Conservation (phyloP, 2,113 vertebrate genomes). For the Pao palembangensis region DNA sequence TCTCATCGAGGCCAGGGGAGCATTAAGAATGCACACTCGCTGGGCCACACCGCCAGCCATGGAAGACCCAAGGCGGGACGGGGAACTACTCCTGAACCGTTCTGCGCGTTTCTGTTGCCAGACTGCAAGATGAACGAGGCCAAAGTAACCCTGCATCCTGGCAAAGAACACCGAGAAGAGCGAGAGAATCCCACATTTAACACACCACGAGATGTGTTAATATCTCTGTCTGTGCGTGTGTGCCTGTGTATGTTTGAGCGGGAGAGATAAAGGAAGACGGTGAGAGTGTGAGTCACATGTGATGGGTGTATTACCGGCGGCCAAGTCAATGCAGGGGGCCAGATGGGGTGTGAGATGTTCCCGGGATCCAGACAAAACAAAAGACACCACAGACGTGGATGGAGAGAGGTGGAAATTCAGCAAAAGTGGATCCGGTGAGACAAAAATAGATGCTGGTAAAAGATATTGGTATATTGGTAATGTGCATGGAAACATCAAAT, state of each 20-base stretch:
- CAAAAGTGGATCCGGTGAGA: not conserved
- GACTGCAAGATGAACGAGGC: slow-evolving; percentile 52
- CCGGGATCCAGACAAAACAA: slow-evolving; percentile 27
- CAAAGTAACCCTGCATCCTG: slow-evolving; percentile 10
- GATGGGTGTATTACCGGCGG: slow-evolving; percentile 38
- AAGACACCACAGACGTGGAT: slow-evolving; percentile 19
- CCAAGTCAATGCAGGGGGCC: slow-evolving; percentile 44
- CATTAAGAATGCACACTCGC: slow-evolving; percentile 74
- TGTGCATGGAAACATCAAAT: too few relatives aligned
- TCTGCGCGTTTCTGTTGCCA: slow-evolving; percentile 46
- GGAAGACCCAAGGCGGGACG: slow-evolving; percentile 41
- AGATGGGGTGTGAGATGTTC: slow-evolving; percentile 57
- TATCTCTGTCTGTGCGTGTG: slow-evolving; percentile 10
- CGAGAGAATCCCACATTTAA: slow-evolving; percentile 15
- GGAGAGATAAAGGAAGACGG: not conserved
- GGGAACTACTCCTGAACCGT: slow-evolving; percentile 28
- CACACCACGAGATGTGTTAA: slow-evolving; percentile 45
- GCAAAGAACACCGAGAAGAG: slow-evolving; percentile 4
- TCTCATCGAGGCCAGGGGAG: slow-evolving; percentile 61
- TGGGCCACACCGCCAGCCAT: slow-evolving; percentile 38
- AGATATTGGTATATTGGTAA: too few relatives aligned
- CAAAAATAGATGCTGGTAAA: not conserved
- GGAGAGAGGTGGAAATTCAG: not conserved
- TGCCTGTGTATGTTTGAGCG: not conserved
- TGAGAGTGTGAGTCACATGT: slow-evolving; percentile 14